Evolutionary conservation across 1,140 invertebrate genomes (phyloP).

Genomic region (Scaptomyza graminum): DNA sequence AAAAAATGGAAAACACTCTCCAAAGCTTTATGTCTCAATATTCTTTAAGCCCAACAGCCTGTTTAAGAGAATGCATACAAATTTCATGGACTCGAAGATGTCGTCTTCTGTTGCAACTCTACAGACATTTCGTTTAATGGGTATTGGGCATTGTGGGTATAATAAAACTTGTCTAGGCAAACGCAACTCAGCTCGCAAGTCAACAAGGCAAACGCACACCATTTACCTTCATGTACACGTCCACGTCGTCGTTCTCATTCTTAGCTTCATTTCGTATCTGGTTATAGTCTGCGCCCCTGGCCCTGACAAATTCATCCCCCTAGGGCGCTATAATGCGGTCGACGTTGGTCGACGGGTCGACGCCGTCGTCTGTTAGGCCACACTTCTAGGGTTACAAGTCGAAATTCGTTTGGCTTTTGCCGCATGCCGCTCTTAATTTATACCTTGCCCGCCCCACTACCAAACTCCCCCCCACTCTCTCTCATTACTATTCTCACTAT

Average conservation of each 20-base stretch:
- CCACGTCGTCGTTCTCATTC: background rate
- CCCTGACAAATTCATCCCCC: constrained; percentile 64
- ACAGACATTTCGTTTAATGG: background rate
- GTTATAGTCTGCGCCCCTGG: constrained; percentile 21
- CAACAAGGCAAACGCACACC: constrained; percentile 29
- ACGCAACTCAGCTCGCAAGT: constrained; percentile 21
- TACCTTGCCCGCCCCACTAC: constrained; percentile 55
- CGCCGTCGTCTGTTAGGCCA: constrained; percentile 52
- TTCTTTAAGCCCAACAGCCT: no score
- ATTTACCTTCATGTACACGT: background rate
- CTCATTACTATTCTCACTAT: background rate
- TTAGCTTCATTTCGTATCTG: constrained; percentile 2
- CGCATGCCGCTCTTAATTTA: constrained; percentile 68
- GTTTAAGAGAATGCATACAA: no score
- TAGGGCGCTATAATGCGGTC: constrained; percentile 75
- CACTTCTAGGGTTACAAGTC: constrained; percentile 77
- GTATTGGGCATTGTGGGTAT: background rate
- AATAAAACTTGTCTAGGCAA: constrained; percentile 19
- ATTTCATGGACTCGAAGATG: background rate
- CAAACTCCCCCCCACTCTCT: no score
- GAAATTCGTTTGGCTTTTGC: constrained; percentile 66
- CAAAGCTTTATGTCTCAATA: no score
- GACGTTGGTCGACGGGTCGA: constrained; percentile 8
- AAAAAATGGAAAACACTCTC: no score
- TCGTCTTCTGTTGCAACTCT: background rate